Percentiles rank a stretch among this genome's conserved stretches.
Conservation (phyloP, 2,888 invertebrate genomes). For the Netelia inedita region DNA sequence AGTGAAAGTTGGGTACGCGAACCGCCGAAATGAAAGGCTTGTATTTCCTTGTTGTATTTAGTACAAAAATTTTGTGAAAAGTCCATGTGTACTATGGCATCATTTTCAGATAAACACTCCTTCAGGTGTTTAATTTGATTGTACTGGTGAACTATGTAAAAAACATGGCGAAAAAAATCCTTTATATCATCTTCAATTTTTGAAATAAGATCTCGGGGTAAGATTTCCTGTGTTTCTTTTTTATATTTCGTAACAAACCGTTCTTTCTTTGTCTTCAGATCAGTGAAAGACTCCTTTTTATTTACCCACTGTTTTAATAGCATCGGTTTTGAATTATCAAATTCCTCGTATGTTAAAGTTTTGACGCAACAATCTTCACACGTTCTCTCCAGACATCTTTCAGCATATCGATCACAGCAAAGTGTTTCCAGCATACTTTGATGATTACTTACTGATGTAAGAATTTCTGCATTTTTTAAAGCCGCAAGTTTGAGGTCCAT, state of each 20-base stretch:
- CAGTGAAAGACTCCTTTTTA: background rate
- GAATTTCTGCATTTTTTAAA: constrained; percentile 16
- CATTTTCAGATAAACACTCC: constrained; percentile 58
- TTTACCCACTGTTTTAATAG: constrained; percentile 23
- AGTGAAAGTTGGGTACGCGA: constrained; percentile 64
- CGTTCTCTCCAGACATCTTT: constrained; percentile 34
- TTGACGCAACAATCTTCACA: constrained; percentile 23
- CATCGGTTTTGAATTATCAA: constrained; percentile 24
- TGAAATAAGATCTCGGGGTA: no score
- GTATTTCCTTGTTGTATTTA: constrained; percentile 62
- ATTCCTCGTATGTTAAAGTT: constrained; percentile 21
- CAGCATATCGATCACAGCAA: constrained; percentile 47
- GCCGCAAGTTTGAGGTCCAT: constrained; percentile 7
- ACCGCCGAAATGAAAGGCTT: constrained; percentile 66
- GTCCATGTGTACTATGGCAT: constrained; percentile 64
- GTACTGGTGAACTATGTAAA: constrained; percentile 36
- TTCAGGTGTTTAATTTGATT: constrained; percentile 51
- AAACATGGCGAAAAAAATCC: constrained; percentile 59
- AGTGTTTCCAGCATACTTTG: constrained; percentile 22
- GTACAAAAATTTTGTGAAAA: constrained; percentile 51
- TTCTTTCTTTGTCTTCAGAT: no score
- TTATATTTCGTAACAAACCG: no score
- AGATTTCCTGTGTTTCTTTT: no score
- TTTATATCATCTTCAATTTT: background rate
- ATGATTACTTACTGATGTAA: background rate